Conservation (phyloP, 2,888 invertebrate genomes). For the Pterostichus madidus region DNA sequence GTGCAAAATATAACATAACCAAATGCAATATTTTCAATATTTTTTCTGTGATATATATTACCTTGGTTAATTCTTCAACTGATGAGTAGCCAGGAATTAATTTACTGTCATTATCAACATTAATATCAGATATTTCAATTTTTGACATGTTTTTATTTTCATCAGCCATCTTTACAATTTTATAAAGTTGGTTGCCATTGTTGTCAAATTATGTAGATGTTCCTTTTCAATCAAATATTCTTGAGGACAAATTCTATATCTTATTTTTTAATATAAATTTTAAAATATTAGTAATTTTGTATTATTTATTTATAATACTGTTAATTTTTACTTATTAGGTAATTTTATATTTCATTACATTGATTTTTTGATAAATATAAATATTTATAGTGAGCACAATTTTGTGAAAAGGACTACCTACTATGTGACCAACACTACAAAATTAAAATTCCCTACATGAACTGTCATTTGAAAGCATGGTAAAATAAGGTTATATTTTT, state of each 20-base stretch:
- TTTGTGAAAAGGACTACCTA: no score
- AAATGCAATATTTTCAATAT: neutral
- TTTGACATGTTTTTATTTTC: slow-evolving; percentile 17
- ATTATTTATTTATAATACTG: no score
- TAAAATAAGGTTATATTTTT: slow-evolving; percentile 14
- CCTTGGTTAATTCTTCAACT: slow-evolving; percentile 76
- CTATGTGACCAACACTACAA: neutral
- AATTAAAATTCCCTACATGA: neutral
- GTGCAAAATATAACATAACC: slow-evolving; percentile 67
- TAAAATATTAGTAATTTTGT: no score
- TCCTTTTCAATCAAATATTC: no score
- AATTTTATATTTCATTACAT: no score
- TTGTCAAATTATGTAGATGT: no score
- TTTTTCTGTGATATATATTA: slow-evolving; percentile 66
- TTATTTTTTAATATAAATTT: no score
- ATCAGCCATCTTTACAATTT: slow-evolving; percentile 3
- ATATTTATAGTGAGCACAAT: no score
- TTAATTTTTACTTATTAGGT: no score
- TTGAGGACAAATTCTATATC: no score
- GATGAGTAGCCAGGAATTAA: slow-evolving; percentile 73
- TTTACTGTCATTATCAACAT: neutral
- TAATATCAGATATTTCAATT: neutral
- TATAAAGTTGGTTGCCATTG: no score
- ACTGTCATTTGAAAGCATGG: slow-evolving; percentile 17
- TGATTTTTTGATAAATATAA: no score